Base-by-base conservation (phyloP, 2,113 vertebrate genomes). In the Gymnobelideus leadbeateri region DNA sequence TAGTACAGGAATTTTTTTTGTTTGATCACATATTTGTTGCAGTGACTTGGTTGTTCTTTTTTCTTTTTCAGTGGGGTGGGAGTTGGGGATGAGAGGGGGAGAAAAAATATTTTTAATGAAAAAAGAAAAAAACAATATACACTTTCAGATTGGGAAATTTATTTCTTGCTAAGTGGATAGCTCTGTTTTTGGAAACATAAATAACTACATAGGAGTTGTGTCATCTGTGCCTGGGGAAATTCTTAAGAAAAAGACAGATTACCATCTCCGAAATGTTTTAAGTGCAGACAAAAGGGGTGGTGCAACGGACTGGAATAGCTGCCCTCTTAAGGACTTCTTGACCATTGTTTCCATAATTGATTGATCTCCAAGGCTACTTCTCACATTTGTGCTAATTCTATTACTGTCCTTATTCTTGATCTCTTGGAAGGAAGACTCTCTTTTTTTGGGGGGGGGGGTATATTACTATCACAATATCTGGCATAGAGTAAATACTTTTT, bases 11-110 rank as follows among this genome's bases (percentile, higher is more conserved):
- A 61, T 61, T 61, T 61, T 4, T 12, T 61, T 61, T 61, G 57
- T 3, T 61, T 61, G 57, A 31, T 51, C 28, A 50, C 90, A 14
- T 52, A 91, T 96, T 84, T 91, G 28, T 92, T 19, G 92, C 37
- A 91, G 37, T 3, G 16, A 16, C 68, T 10, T 91, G 92, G 94
- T 14, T 4, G 90, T 96, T 93, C 52, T 92, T 95, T 92, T 89
- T 37, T 94, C 19, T 47, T 93, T 52, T 96, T 12, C 26, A 16
- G 28, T 93, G 24, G n/a, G 51, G 24, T 43, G 52, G 14, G 25
- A 21, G 6, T 31, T 91, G 3, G 47, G 10, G 0, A 11, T 61
- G 31, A 57, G 19, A 46, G 16, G 21, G 52, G 61, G 26, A 89
- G 61, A 68, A 37, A 68, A 37, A 68, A 37, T 37, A 57, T 68